Conservation (phyloP, 2,888 invertebrate species). For the Rotaria macrura region DNA sequence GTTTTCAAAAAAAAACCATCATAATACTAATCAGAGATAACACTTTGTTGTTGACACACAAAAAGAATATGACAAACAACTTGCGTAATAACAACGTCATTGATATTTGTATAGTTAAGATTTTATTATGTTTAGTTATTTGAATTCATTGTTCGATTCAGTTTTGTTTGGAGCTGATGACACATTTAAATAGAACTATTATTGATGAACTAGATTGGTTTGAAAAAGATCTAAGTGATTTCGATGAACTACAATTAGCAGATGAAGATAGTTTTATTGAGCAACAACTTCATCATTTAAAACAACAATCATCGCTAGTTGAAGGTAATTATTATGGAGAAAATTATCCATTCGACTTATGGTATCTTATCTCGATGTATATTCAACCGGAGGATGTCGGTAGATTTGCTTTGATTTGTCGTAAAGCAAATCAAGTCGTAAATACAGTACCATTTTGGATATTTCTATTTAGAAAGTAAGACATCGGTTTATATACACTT, state of each 20-base stretch:
- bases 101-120: not conserved
- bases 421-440: conserved; percentile 58
- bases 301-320: conserved; percentile 11
- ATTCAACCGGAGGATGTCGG: conserved; percentile 62
- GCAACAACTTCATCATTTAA: not conserved
- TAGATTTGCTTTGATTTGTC: conserved; percentile 62
- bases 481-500: conserved; percentile 40
- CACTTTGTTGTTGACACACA: not conserved
- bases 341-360: conserved; percentile 62
- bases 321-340: conserved; percentile 32
- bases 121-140: not conserved
- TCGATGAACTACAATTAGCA: conserved; percentile 46
- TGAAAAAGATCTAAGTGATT: conserved; percentile 53
- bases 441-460: conserved; percentile 63
- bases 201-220: conserved; percentile 48
- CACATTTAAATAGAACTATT: not conserved
- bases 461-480: conserved; percentile 54
- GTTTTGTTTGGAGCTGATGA: conserved; percentile 32
- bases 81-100: no score
- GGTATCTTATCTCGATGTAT: conserved; percentile 61
- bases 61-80: not conserved
- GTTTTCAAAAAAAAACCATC: not conserved
- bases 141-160: not conserved
- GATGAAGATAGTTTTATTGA: conserved; percentile 34
- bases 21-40: not conserved